Conservation (phyloP, 2,113 vertebrate species). For the Leptodactylus fuscus region DNA sequence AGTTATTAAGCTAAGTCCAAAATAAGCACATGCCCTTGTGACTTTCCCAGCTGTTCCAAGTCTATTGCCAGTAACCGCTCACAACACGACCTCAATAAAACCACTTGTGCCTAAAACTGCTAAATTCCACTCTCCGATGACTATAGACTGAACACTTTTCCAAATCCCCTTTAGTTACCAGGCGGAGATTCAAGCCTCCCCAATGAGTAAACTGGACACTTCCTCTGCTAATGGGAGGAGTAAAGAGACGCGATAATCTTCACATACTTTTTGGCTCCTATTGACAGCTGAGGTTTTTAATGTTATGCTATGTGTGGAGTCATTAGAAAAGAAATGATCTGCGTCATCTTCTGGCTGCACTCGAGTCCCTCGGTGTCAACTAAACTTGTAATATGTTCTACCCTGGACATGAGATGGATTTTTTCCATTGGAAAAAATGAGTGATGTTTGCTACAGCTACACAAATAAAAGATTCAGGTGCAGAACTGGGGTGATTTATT, state of each 20-base stretch:
- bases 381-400: slow-evolving; percentile 4
- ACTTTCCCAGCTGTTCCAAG: slow-evolving; percentile 34
- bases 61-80: background rate
- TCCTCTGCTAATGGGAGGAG: background rate
- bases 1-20: slow-evolving; percentile 16
- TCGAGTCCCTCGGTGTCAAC: slow-evolving; percentile 1
- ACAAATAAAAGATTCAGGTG: slow-evolving; percentile 41
- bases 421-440: slow-evolving; percentile 54
- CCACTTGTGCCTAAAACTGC: background rate
- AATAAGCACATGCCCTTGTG: slow-evolving; percentile 48
- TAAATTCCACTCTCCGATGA: background rate
- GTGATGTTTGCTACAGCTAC: slow-evolving; percentile 25
- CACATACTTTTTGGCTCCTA: background rate
- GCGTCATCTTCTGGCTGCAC: slow-evolving; percentile 38
- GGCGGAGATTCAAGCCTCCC: background rate
- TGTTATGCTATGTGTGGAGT: slow-evolving; percentile 33
- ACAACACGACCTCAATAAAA: background rate
- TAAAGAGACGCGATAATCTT: background rate
- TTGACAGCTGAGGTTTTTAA: slow-evolving; percentile 41
- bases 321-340: slow-evolving; percentile 37
- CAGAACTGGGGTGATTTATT: slow-evolving; percentile 17
- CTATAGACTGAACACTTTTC: background rate
- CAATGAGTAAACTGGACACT: background rate
- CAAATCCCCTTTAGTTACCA: background rate
- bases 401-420: background rate